These are phyloP conservation scores for Catocala nupta DNA, from an alignment of 2,888 invertebrate species.

Conservation along the genomic window DNA sequence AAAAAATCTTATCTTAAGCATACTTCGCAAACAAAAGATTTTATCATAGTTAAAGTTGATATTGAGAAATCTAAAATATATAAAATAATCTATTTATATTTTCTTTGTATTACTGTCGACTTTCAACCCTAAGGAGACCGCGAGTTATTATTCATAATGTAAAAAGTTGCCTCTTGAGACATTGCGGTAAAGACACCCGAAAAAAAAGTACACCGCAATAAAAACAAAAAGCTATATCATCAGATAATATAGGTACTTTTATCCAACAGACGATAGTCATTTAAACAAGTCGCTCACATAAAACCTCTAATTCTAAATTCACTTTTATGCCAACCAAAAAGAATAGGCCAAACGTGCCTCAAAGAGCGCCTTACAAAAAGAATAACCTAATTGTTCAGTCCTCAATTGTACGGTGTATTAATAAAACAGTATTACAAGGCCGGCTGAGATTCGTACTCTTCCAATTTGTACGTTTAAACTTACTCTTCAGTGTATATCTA, in stretches of 20 bases:
- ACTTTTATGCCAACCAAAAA: conserved; percentile 4
- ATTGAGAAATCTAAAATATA: too few species aligned
- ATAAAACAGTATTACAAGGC: conserved; percentile 28
- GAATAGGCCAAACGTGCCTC: background rate
- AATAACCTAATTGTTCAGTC: conserved; percentile 43
- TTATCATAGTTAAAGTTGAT: too few species aligned
- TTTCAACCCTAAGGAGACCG: too few species aligned
- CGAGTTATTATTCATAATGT: too few species aligned
- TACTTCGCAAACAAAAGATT: too few species aligned
- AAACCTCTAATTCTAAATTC: conserved; percentile 8
- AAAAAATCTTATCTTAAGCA: too few species aligned
- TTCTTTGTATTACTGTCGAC: too few species aligned
- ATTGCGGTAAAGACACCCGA: too few species aligned
- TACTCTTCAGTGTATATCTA: background rate
- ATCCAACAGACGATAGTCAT: background rate
- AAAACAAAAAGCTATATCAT: background rate
- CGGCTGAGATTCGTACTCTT: conserved; percentile 1
- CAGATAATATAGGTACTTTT: background rate
- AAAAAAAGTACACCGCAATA: too few species aligned
- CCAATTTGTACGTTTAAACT: background rate
- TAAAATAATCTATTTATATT: too few species aligned
- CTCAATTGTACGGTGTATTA: conserved; percentile 32
- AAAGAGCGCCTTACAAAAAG: conserved; percentile 20
- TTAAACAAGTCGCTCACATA: background rate
- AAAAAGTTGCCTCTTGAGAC: too few species aligned